Evolutionary conservation across 2,888 invertebrate genomes (phyloP).

Genomic region (Seira musarum): DNA sequence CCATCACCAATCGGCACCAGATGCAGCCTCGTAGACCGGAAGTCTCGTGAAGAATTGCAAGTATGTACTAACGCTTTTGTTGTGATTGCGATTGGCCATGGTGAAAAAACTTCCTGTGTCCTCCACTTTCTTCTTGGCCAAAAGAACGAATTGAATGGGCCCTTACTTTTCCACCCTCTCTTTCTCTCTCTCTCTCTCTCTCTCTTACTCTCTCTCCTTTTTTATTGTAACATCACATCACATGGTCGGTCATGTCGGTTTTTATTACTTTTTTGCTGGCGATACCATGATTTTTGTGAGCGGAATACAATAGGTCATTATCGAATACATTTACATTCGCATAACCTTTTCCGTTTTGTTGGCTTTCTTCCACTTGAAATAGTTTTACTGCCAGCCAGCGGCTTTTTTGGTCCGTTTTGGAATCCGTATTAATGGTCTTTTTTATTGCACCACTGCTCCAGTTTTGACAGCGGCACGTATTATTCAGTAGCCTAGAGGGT

Average conservation of each 20-base stretch:
- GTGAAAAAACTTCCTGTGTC: neutral
- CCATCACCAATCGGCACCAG: slow-evolving; percentile 70
- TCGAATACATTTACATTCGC: slow-evolving; percentile 12
- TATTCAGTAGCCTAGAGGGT: slow-evolving; percentile 9
- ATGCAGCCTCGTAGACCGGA: slow-evolving; percentile 66
- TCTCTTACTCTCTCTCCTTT: no score
- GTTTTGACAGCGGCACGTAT: slow-evolving; percentile 12
- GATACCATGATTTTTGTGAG: slow-evolving; percentile 1
- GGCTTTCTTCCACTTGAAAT: slow-evolving; percentile 15
- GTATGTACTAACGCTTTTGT: slow-evolving; percentile 74
- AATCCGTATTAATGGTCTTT: slow-evolving; percentile 15
- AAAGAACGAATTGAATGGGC: no score
- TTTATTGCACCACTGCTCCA: slow-evolving; percentile 10
- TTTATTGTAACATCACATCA: no score
- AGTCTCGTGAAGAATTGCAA: slow-evolving; percentile 69
- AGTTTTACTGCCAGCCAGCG: neutral
- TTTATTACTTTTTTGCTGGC: slow-evolving; percentile 4
- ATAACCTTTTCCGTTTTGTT: slow-evolving; percentile 6
- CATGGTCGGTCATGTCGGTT: neutral
- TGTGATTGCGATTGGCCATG: slow-evolving; percentile 71
- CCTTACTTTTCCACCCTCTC: no score
- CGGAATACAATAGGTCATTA: slow-evolving; percentile 7
- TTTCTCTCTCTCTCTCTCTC: no score
- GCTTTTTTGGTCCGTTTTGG: slow-evolving; percentile 2
- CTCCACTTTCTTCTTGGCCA: no score